phyloP scores from a whole-genome alignment of 2,888 invertebrate genomes.

The Watsonalla binaria region DNA sequence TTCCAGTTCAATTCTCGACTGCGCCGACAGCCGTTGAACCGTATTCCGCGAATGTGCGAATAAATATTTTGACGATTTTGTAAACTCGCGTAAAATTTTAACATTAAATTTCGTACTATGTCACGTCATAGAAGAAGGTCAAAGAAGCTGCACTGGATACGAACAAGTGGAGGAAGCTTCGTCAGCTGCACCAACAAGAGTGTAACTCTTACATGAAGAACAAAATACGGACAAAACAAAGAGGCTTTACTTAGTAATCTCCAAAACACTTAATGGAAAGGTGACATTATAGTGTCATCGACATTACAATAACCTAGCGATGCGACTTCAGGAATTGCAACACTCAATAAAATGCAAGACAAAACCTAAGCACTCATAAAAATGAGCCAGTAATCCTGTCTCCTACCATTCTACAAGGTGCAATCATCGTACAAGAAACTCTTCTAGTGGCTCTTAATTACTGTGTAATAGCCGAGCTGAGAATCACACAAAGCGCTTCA shows the following conservation, averaged over 20 bases:
- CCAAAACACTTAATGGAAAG: too few relatives aligned
- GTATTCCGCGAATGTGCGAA: not conserved
- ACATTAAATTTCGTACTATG: too few relatives aligned
- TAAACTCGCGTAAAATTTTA: not conserved
- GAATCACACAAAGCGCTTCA: constrained; percentile 20
- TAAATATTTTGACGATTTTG: not conserved
- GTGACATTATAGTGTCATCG: too few relatives aligned
- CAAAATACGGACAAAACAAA: too few relatives aligned
- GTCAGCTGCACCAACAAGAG: too few relatives aligned
- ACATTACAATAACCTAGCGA: too few relatives aligned
- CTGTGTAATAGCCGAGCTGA: constrained; percentile 13
- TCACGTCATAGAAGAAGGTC: too few relatives aligned
- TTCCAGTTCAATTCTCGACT: constrained; percentile 14
- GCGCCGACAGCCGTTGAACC: constrained; percentile 29
- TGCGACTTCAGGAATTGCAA: too few relatives aligned
- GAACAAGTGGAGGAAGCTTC: too few relatives aligned
- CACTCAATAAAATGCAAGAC: not conserved
- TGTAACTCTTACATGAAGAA: too few relatives aligned
- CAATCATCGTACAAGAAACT: constrained; percentile 5
- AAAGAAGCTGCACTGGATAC: too few relatives aligned
- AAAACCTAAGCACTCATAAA: not conserved
- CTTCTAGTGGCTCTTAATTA: constrained; percentile 17
- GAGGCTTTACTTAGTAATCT: too few relatives aligned
- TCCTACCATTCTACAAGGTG: not conserved
- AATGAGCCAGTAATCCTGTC: not conserved